phyloP scores from a whole-genome alignment of 2,888 invertebrate genomes.

The Apocheima hispidaria region DNA sequence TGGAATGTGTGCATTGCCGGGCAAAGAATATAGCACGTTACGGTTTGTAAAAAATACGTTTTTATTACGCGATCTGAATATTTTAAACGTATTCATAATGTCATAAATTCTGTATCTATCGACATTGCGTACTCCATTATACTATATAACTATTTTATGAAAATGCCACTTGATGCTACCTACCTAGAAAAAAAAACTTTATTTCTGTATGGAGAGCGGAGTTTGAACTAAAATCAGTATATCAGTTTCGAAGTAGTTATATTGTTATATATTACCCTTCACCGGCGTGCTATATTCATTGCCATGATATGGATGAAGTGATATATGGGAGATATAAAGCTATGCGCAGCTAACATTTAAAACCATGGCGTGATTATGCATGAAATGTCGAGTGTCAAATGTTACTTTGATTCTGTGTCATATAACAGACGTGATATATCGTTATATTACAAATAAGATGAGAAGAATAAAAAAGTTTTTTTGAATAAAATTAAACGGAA shows the following conservation, averaged over 20 bases:
- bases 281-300: slow-evolving; percentile 41
- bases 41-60: background rate
- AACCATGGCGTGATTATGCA: slow-evolving; percentile 28
- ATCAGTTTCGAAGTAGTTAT: too few species aligned
- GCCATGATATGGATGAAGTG: slow-evolving; percentile 48
- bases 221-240: too few species aligned
- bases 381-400: background rate
- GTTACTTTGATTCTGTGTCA: slow-evolving; percentile 20
- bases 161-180: background rate
- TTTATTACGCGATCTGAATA: too few species aligned
- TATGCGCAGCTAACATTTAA: slow-evolving; percentile 46
- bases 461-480: too few species aligned
- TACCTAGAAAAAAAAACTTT: background rate
- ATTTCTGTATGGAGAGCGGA: too few species aligned
- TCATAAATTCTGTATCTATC: background rate
- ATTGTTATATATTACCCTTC: background rate
- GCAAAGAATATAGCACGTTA: slow-evolving; percentile 26
- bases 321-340: slow-evolving; percentile 48
- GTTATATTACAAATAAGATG: background rate
- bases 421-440: background rate
- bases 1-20: slow-evolving; percentile 18
- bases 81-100: too few species aligned
- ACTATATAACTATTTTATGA: background rate
- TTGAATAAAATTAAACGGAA: background rate
- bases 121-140: too few species aligned